Percentiles rank a stretch among this genome's conserved stretches.
Evolutionary conservation across 2,888 invertebrate genomes (phyloP).

Genomic region (Platycheirus rosarum): DNA sequence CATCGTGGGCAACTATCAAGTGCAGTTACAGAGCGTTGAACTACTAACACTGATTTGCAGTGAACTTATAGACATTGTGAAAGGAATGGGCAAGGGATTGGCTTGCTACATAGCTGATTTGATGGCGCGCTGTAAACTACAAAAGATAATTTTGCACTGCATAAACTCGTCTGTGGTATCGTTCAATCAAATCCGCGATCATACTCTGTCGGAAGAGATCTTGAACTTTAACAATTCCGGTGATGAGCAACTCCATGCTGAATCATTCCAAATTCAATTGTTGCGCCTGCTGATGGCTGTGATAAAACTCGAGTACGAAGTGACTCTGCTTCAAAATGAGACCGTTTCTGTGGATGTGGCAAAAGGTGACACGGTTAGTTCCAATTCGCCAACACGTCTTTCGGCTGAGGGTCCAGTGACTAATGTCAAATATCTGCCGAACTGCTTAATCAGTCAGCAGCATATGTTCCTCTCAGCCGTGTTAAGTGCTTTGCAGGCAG

Average conservation of each 20-base stretch:
- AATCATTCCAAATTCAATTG: slow-evolving; percentile 88
- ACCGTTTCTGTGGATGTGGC: slow-evolving; percentile 75
- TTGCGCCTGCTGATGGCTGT: slow-evolving; percentile 87
- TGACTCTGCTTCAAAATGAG: slow-evolving; percentile 84
- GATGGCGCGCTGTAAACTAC: slow-evolving; percentile 90
- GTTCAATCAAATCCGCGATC: slow-evolving; percentile 74
- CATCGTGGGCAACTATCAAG: slow-evolving; percentile 89
- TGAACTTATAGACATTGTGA: slow-evolving; percentile 88
- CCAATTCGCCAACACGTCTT: slow-evolving; percentile 79
- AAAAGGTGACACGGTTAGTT: slow-evolving; percentile 78
- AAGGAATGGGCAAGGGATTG: slow-evolving; percentile 89
- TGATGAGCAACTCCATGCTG: slow-evolving; percentile 86
- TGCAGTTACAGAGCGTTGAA: slow-evolving; percentile 90
- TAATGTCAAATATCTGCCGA: slow-evolving; percentile 85
- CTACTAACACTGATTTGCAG: slow-evolving; percentile 88
- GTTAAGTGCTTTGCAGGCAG: slow-evolving; percentile 88
- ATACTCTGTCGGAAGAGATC: slow-evolving; percentile 89
- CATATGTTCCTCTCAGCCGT: slow-evolving; percentile 92
- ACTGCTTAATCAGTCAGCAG: slow-evolving; percentile 89
- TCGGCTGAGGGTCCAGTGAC: slow-evolving; percentile 76
- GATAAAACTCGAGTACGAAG: slow-evolving; percentile 89
- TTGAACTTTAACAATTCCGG: slow-evolving; percentile 88
- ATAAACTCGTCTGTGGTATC: slow-evolving; percentile 88
- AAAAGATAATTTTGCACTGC: slow-evolving; percentile 92
- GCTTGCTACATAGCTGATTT: slow-evolving; percentile 90